phyloP scores from a whole-genome alignment of 2,888 invertebrate species.

The Chalcosyrphus nemorum region DNA sequence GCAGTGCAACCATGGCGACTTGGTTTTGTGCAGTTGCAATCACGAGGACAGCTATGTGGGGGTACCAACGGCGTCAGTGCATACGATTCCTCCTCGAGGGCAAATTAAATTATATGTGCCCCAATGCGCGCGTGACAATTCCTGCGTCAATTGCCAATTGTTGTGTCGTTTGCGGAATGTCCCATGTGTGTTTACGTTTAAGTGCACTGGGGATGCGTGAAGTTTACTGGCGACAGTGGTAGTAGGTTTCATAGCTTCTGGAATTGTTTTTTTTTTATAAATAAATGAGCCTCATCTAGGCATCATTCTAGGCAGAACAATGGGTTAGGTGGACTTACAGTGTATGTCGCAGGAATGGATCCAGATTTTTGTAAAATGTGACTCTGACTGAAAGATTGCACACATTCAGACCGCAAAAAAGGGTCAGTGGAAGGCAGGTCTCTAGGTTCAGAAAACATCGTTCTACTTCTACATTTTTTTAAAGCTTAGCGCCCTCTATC shows the following conservation, averaged over 20 bases:
- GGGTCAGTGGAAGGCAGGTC: no score
- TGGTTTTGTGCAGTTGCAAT: background rate
- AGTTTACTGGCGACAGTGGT: constrained; percentile 31
- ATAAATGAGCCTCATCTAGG: background rate
- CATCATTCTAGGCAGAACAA: background rate
- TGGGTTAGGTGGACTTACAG: background rate
- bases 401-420: no score
- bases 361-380: no score
- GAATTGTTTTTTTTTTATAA: no score
- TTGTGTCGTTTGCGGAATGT: constrained; percentile 24
- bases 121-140: constrained; percentile 49
- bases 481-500: no score
- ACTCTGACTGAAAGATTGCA: no score
- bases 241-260: constrained; percentile 21
- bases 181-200: background rate
- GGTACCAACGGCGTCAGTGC: constrained; percentile 12
- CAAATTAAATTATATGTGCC: constrained; percentile 52
- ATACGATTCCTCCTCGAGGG: constrained; percentile 25
- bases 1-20: background rate
- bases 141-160: constrained; percentile 48
- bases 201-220: background rate
- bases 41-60: background rate
- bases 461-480: no score
- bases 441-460: no score
- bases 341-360: background rate